A percentile compares a stretch with the other conserved stretches of the same genome.
Evolutionary conservation across 2,888 invertebrate genomes (phyloP).

Genomic region (Linyphia triangularis): DNA sequence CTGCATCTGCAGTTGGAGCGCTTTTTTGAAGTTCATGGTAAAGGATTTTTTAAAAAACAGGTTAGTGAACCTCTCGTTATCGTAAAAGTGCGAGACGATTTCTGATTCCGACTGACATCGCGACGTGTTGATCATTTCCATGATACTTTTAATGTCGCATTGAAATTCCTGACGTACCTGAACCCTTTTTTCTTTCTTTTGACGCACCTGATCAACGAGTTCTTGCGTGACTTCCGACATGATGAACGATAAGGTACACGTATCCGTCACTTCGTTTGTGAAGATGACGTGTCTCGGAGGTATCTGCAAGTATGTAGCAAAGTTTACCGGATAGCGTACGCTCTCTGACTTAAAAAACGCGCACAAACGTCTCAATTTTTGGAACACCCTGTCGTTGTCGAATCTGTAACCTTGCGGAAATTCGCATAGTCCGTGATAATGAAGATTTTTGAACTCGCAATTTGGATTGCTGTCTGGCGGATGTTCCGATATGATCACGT

Average conservation of each 20-base stretch:
- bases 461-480: background rate
- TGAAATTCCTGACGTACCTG: too few species aligned
- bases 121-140: too few species aligned
- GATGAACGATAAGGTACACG: too few species aligned
- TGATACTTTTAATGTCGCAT: too few species aligned
- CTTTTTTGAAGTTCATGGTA: conserved; percentile 14
- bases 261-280: background rate
- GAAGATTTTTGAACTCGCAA: background rate
- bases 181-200: too few species aligned
- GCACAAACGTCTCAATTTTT: background rate
- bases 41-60: background rate
- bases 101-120: too few species aligned
- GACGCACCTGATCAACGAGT: too few species aligned
- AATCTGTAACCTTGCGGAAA: background rate
- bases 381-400: background rate
- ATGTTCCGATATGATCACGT: background rate
- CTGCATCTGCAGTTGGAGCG: background rate
- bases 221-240: too few species aligned
- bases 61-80: too few species aligned
- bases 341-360: background rate
- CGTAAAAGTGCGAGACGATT: too few species aligned
- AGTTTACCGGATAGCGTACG: background rate
- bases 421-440: background rate
- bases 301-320: background rate
- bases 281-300: background rate